Evolutionary conservation across 2,113 vertebrate genomes (phyloP), one percentile per base, ranked within the genome.

Genomic region (Beaufortia kweichowensis): DNA sequence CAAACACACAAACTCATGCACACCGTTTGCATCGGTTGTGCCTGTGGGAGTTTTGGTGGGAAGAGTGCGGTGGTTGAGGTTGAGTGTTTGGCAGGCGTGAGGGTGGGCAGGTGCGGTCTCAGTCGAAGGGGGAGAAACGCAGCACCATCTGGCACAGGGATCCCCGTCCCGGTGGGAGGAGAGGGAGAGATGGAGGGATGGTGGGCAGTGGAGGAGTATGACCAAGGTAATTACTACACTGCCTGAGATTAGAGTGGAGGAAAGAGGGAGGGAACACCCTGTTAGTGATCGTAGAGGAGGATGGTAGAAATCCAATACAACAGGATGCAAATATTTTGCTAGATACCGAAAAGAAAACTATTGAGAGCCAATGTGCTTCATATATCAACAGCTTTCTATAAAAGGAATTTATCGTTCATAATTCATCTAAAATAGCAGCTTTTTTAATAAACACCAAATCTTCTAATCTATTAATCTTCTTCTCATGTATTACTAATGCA

Each of bases 121-220:
- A 76, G 83, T 88, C 86, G 86, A 87, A 29, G 43, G 48, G 82
- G 83, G 85, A 85, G 83, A 35, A 89, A 89, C 78, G 78, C 83
- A 84, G 61, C 77, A 81, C 91, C 91, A 92, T 91, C 89, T 93
- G 92, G 83, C 29, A 68, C 46, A 86, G 88, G 85, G 84, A 86
- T 87, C 86, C 87, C 87, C 88, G 78, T 85, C 88, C 77, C 88
- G 85, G 84, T 84, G 79, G 84, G 76, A 75, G n/a, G 62, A 77
- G 74, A 8, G 46, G 23, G 50, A 62, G 71, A 62, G 39, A 70
- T 2, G 21, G 66, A 62, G 55, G 29, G 56, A 53, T 60, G 33
- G 53, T 48, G 41, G 46, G 68, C 24, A 72, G 31, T 14, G 68
- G 57, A 79, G 57, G 67, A 70, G 63, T 35, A 33, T 71, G 65